These are phyloP conservation scores for Sylvia atricapilla DNA, from an alignment of 2,113 vertebrate species.

Conservation along the genomic window DNA sequence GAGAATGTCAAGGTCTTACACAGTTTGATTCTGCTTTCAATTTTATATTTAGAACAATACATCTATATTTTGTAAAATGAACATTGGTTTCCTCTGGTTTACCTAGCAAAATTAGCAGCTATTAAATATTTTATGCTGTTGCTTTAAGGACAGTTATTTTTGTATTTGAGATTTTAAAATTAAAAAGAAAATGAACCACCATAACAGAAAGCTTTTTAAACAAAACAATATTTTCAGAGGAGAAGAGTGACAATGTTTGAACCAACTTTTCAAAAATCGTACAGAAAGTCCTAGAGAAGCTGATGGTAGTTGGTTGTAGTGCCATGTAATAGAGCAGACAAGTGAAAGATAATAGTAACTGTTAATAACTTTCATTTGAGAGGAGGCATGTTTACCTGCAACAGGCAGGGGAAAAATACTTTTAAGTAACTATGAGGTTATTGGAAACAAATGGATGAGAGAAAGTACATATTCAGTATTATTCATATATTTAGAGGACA, in stretches of 20 bases:
- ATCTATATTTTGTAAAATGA: conserved; percentile 18
- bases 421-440: neutral
- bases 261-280: conserved; percentile 4
- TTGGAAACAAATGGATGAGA: conserved; percentile 31
- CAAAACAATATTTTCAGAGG: conserved; percentile 34
- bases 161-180: conserved; percentile 53
- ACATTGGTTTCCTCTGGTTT: conserved; percentile 25
- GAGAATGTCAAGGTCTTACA: neutral
- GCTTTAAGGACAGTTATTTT: conserved; percentile 63
- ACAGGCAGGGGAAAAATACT: neutral
- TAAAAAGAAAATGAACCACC: neutral
- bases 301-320: neutral
- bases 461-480: conserved; percentile 70
- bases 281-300: neutral
- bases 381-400: neutral
- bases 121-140: conserved; percentile 43
- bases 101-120: conserved; percentile 32
- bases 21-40: conserved; percentile 40
- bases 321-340: neutral
- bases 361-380: neutral
- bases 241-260: neutral
- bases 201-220: conserved; percentile 19
- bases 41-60: conserved; percentile 62
- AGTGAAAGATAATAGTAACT: neutral
- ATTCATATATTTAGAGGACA: conserved; percentile 55